Evolutionary conservation across 2,797 vertebrate genomes (phyloP).

Genomic region (Otolemur crassicaudatus): DNA sequence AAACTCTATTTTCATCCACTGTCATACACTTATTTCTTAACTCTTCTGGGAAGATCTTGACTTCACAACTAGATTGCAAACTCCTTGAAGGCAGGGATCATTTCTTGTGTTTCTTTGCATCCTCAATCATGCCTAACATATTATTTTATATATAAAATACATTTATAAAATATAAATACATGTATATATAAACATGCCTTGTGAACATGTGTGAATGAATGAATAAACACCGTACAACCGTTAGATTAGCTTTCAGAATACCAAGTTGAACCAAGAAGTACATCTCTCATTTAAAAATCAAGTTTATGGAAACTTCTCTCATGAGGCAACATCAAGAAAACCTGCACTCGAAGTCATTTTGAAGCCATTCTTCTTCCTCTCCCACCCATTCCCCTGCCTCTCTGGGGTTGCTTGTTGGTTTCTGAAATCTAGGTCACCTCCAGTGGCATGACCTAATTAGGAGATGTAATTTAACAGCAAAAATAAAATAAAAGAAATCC

Average conservation of each 20-base stretch:
- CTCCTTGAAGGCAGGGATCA: not conserved
- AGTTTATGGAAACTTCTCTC: slow-evolving; percentile 48
- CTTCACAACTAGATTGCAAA: slow-evolving; percentile 23
- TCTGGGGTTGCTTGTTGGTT: slow-evolving; percentile 75
- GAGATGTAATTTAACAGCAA: slow-evolving; percentile 81
- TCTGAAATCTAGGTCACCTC: slow-evolving; percentile 82
- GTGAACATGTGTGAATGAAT: not conserved
- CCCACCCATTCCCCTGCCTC: slow-evolving; percentile 59
- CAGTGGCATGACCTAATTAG: slow-evolving; percentile 83
- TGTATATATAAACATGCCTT: not conserved
- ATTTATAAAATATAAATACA: not conserved
- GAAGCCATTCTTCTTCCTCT: slow-evolving; percentile 51
- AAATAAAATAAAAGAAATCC: slow-evolving; percentile 74
- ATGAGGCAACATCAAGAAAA: slow-evolving; percentile 1
- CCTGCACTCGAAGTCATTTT: slow-evolving; percentile 40
- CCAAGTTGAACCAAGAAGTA: not conserved
- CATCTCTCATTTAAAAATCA: slow-evolving; percentile 40
- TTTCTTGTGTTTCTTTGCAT: not conserved
- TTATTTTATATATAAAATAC: not conserved
- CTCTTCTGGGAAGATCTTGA: slow-evolving; percentile 18
- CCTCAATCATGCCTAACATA: not conserved
- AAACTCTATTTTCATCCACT: not conserved
- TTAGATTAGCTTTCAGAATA: slow-evolving; percentile 4
- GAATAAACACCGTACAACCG: not conserved
- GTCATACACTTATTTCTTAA: not conserved